Conservation (phyloP, 2,797 vertebrate species). For the Sebastes itinus region DNA sequence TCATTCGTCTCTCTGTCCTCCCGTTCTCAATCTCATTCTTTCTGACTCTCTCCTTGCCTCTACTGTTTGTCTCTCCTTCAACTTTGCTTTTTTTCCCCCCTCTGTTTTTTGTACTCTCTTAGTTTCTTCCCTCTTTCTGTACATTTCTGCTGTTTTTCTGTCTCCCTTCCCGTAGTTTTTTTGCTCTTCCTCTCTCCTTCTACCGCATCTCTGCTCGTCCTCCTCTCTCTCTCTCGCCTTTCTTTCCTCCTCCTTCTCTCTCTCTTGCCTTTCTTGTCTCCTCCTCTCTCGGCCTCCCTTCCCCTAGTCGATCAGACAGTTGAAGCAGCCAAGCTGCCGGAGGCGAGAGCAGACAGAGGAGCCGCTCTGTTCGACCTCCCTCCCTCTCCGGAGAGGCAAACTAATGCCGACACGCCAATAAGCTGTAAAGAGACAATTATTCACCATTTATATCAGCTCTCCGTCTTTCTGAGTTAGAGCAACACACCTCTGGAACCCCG, state of each 20-base stretch:
- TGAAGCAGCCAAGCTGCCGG: constrained; percentile 71
- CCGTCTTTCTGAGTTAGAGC: constrained; percentile 32
- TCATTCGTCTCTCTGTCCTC: background rate
- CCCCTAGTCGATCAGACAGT: constrained; percentile 70
- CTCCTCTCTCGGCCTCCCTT: constrained; percentile 46
- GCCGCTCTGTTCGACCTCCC: constrained; percentile 66
- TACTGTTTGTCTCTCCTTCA: background rate
- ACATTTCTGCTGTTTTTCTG: constrained; percentile 12
- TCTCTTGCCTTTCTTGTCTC: constrained; percentile 24
- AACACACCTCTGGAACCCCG: constrained; percentile 21
- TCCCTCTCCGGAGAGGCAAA: constrained; percentile 69
- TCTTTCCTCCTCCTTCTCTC: constrained; percentile 8
- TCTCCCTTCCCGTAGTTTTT: background rate
- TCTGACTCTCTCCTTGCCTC: background rate
- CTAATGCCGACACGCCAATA: constrained; percentile 69
- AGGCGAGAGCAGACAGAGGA: constrained; percentile 72
- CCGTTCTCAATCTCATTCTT: background rate
- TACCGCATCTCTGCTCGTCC: background rate
- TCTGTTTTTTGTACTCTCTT: background rate
- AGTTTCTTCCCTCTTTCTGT: background rate
- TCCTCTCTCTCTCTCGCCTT: background rate
- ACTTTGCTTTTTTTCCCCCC: background rate
- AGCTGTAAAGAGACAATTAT: constrained; percentile 74
- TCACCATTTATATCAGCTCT: constrained; percentile 72
- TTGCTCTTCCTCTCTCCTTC: background rate